Percentiles rank a stretch among this genome's conserved stretches.
These are phyloP conservation scores for Dreissena rostriformis DNA, from an alignment of 1,140 invertebrate genomes.

Conservation along the genomic window DNA sequence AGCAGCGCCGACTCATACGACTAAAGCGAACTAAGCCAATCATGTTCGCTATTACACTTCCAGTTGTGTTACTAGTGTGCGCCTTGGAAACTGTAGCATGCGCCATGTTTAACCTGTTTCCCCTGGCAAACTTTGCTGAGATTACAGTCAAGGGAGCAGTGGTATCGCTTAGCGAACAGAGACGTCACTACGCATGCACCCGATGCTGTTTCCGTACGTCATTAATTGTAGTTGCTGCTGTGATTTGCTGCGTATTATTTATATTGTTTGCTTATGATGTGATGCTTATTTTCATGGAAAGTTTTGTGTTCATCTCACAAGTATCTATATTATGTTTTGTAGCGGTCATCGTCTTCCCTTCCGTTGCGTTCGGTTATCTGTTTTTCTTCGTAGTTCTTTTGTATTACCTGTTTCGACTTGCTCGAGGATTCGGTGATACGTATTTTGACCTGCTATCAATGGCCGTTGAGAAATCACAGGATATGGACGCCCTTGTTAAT, in stretches of 20 bases:
- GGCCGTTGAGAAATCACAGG: conserved; percentile 19
- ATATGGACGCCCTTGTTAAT: background rate
- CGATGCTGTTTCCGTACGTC: background rate
- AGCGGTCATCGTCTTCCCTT: conserved; percentile 46
- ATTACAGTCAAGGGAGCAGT: conserved; percentile 33
- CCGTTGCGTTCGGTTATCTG: conserved; percentile 35
- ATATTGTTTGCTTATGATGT: conserved; percentile 15
- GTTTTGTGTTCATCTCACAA: conserved; percentile 36
- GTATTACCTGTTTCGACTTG: conserved; percentile 28
- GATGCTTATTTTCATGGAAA: conserved; percentile 25
- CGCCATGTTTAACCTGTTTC: conserved; percentile 6
- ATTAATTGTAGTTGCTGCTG: background rate
- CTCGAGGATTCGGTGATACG: conserved; percentile 20
- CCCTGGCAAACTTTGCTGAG: background rate
- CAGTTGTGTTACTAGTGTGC: conserved; percentile 13
- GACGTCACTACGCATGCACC: background rate
- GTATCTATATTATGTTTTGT: conserved; percentile 32
- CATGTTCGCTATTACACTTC: background rate
- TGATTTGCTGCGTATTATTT: conserved; percentile 3
- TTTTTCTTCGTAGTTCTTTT: conserved; percentile 39
- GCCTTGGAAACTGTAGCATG: conserved; percentile 21
- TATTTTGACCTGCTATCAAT: conserved; percentile 36
- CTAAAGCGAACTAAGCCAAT: background rate
- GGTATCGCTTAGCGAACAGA: conserved; percentile 3
- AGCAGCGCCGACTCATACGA: background rate